Conservation (phyloP, 1,140 invertebrate species). For the Zaprionus lachaisei region DNA sequence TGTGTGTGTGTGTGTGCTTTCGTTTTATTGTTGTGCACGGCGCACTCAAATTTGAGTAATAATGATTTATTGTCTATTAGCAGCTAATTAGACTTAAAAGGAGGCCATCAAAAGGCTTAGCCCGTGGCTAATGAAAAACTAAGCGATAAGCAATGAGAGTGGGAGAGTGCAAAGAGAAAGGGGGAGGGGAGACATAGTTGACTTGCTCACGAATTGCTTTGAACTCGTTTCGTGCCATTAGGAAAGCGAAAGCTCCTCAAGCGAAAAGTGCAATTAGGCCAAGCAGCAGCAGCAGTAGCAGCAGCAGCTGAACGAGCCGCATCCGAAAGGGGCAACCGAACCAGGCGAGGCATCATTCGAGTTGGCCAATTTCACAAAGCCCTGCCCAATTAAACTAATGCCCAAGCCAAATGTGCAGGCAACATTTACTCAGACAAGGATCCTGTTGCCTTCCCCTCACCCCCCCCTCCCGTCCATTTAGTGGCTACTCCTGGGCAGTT, state of each 20-base stretch:
- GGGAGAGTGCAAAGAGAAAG: neutral
- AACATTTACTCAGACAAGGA: conserved; percentile 39
- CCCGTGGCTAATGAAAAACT: conserved; percentile 75
- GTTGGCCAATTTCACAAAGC: conserved; percentile 57
- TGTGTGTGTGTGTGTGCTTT: conserved; percentile 29
- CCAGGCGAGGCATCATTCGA: conserved; percentile 14
- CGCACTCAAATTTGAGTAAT: conserved; percentile 74
- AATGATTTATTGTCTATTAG: conserved; percentile 82
- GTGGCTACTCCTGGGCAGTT: too few species aligned
- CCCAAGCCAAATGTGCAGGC: conserved; percentile 43
- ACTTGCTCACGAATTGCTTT: conserved; percentile 50
- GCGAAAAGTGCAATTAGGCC: conserved; percentile 74
- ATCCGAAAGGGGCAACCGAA: neutral
- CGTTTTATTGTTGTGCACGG: conserved; percentile 47
- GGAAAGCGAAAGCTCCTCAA: conserved; percentile 56
- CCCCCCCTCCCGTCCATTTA: neutral
- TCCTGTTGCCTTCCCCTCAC: neutral
- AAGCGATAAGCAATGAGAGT: conserved; percentile 18
- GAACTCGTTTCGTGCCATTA: conserved; percentile 75
- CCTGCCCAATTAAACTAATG: conserved; percentile 59
- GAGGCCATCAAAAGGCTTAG: conserved; percentile 72
- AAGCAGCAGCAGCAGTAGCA: conserved; percentile 20
- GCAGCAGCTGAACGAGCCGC: conserved; percentile 12
- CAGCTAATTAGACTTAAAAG: conserved; percentile 83
- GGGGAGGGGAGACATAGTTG: neutral